Evolutionary conservation across 1,140 invertebrate genomes (phyloP), one percentile per base, ranked within the genome.

Genomic region (Drosophila setifemur): DNA sequence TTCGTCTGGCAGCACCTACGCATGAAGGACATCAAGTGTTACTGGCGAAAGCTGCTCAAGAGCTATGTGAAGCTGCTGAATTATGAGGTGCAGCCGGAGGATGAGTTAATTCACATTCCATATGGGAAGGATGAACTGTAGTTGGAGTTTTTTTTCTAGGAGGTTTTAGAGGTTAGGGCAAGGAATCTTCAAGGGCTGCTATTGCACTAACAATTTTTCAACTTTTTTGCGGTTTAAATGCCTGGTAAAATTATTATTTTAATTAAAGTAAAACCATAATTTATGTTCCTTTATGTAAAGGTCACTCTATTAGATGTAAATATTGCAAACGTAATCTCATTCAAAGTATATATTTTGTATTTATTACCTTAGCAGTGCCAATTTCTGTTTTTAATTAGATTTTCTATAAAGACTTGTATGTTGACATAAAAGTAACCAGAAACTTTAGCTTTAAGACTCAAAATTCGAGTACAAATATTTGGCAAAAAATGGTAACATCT

Each of bases 1-100:
- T 96, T 98, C 89, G 95, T 99, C 68, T 95, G 93, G 94, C 92
- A 97, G 42, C 94, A 97, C 92, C 92, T 99, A 28, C 93, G 92
- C 77, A 94, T 98, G 92, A 92, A 94, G 50, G 95, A 98, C 91
- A 91, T 99, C 2, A 92, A 92, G 63, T 97, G 96, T 82, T 99
- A 97, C 90, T 99, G 98, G 98, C 93, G 92, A 76, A 94, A 93
- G 66, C 91, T 99, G 18, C 89, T 99, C 0, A 93, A 92, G 60
- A 92, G 92, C 78, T 99, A 98, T 91, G 91, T 93, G 0, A 95
- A 95, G 89, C 91, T 98, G 9, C 73, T 98, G 0, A 94, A 93
- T 40, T 98, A 94, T 89, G 91, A 94, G 57, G 92, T 94, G 19
- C 82, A 88, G 25, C 91, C 92, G 61, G 93, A 95, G 77, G 63